These are phyloP conservation scores for Lepidurus packardi DNA, from an alignment of 1,140 invertebrate genomes.

Conservation along the genomic window DNA sequence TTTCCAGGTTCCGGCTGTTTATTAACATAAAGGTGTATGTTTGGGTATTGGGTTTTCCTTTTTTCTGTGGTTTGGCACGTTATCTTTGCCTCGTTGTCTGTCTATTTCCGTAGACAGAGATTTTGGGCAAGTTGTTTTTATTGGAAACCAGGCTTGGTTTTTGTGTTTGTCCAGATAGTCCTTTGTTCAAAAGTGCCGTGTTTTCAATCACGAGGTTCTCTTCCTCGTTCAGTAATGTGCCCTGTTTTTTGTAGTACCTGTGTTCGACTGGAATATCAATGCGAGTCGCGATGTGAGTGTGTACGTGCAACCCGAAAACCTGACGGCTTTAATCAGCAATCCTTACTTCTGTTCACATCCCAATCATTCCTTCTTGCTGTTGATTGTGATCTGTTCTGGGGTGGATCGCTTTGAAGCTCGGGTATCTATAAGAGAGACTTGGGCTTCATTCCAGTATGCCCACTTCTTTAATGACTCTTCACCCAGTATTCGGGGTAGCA, in stretches of 20 bases:
- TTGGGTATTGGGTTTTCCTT: background rate
- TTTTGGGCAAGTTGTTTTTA: background rate
- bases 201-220: too few relatives aligned
- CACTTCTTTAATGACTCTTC: constrained; percentile 19
- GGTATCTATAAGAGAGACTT: constrained; percentile 69
- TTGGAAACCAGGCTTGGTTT: too few relatives aligned
- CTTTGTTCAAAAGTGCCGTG: too few relatives aligned
- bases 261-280: constrained; percentile 64
- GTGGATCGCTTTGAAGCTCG: constrained; percentile 60
- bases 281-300: constrained; percentile 61
- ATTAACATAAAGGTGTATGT: background rate
- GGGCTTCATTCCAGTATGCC: constrained; percentile 53
- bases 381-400: constrained; percentile 68
- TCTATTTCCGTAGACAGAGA: background rate
- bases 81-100: too few relatives aligned
- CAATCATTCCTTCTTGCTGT: constrained; percentile 49
- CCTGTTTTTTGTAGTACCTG: constrained; percentile 45
- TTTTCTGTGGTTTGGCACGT: background rate
- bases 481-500: background rate
- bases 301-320: constrained; percentile 63
- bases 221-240: background rate
- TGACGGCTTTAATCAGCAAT: constrained; percentile 56
- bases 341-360: constrained; percentile 33
- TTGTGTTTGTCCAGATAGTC: too few relatives aligned
- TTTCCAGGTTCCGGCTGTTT: background rate